A percentile compares a stretch with the other conserved stretches of the same genome.
phyloP scores from a whole-genome alignment of 2,888 invertebrate genomes.

The Frankliniella intonsa region DNA sequence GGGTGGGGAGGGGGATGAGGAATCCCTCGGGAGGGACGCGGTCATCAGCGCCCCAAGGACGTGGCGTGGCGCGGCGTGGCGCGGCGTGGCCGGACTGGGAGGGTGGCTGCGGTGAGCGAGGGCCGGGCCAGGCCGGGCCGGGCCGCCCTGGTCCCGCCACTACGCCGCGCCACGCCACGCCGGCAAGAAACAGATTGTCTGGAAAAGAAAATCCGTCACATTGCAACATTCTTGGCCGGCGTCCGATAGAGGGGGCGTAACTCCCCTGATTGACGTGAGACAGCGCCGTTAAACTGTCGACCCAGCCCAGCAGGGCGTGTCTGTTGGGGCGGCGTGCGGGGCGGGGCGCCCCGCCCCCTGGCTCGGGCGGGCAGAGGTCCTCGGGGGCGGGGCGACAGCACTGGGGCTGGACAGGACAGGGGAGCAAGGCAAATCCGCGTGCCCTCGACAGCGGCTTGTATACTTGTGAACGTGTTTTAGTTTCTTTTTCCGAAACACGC shows the following conservation, averaged over 20 bases:
- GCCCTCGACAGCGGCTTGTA: too few relatives aligned
- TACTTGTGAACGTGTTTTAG: too few relatives aligned
- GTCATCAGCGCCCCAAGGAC: conserved; percentile 21
- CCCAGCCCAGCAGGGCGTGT: neutral
- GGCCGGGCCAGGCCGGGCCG: neutral
- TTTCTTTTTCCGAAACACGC: too few relatives aligned
- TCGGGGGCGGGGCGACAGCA: neutral
- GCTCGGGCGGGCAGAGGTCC: neutral
- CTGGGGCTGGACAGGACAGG: neutral
- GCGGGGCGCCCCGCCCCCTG: neutral
- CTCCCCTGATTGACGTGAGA: neutral
- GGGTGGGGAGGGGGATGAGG: neutral
- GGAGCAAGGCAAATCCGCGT: neutral
- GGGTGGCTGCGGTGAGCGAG: neutral
- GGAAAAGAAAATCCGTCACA: conserved; percentile 22
- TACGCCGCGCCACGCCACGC: too few relatives aligned
- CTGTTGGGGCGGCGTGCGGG: neutral
- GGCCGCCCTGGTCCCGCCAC: too few relatives aligned
- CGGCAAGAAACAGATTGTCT: conserved; percentile 19
- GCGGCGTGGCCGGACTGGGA: too few relatives aligned
- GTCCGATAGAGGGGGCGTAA: conserved; percentile 21
- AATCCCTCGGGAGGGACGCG: conserved; percentile 15
- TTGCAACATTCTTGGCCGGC: conserved; percentile 18
- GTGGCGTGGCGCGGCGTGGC: too few relatives aligned
- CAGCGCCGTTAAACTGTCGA: conserved; percentile 18